Conservation (phyloP, 2,113 vertebrate genomes). For the Tamias sibiricus region DNA sequence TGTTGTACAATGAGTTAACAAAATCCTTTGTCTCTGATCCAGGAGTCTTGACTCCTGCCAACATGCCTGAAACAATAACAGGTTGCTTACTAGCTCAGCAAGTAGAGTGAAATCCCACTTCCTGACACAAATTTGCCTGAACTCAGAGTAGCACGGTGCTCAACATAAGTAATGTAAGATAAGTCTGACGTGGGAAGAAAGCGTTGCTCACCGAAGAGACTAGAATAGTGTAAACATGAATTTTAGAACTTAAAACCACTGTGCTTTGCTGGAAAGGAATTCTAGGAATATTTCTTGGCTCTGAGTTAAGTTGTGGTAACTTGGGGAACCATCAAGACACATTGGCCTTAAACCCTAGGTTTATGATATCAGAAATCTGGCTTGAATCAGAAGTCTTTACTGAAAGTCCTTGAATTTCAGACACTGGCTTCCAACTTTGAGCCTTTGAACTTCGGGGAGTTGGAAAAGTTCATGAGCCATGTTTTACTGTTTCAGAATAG, state of each 20-base stretch:
- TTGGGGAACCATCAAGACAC: neutral
- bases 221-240: neutral
- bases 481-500: neutral
- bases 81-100: no score
- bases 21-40: neutral
- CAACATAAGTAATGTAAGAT: neutral
- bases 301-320: neutral
- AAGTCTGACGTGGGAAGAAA: neutral
- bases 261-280: neutral
- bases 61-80: neutral
- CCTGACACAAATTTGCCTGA: neutral
- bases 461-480: neutral
- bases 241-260: neutral
- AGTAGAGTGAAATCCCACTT: neutral
- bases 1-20: neutral
- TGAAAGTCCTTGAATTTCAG: neutral
- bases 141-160: neutral
- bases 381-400: neutral
- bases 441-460: neutral
- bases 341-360: neutral
- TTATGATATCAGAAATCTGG: neutral
- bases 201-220: neutral
- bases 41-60: neutral
- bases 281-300: neutral
- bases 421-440: neutral